phyloP scores from a whole-genome alignment of 2,113 vertebrate genomes.

The Eulemur rufifrons region DNA sequence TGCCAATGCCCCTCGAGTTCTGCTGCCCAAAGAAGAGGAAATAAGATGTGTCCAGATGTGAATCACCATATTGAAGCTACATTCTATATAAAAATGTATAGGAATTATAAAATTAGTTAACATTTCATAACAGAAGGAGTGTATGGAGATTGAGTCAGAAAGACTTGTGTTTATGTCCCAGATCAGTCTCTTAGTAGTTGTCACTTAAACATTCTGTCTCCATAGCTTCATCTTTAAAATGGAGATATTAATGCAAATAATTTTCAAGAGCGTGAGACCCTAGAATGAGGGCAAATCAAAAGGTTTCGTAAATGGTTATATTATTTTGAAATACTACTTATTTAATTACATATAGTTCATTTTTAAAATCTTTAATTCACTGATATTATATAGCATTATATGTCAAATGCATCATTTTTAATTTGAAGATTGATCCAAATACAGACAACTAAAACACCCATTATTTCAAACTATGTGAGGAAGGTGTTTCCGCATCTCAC shows the following conservation, averaged over 20 bases:
- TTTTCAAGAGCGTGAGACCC: not conserved
- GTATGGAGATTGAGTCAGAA: not conserved
- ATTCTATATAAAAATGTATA: not conserved
- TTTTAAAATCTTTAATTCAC: not conserved
- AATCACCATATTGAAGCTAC: not conserved
- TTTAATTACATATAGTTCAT: not conserved
- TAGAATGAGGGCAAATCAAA: not conserved
- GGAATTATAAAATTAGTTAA: not conserved
- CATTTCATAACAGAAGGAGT: not conserved
- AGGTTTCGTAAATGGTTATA: not conserved
- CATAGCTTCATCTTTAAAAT: not conserved
- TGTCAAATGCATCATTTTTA: not conserved
- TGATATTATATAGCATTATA: not conserved
- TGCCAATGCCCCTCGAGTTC: not conserved
- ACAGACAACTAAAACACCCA: not conserved
- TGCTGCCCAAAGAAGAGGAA: not conserved
- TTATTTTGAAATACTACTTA: not conserved
- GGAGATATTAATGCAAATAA: not conserved
- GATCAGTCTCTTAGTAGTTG: not conserved
- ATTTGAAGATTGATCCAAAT: not conserved
- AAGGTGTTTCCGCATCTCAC: not conserved
- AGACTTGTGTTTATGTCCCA: not conserved
- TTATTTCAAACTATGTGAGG: not conserved
- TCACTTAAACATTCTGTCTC: not conserved
- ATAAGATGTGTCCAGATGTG: not conserved